These are phyloP conservation scores for Torymus aiolomorphi DNA, from an alignment of 2,888 invertebrate species.

Conservation along the genomic window DNA sequence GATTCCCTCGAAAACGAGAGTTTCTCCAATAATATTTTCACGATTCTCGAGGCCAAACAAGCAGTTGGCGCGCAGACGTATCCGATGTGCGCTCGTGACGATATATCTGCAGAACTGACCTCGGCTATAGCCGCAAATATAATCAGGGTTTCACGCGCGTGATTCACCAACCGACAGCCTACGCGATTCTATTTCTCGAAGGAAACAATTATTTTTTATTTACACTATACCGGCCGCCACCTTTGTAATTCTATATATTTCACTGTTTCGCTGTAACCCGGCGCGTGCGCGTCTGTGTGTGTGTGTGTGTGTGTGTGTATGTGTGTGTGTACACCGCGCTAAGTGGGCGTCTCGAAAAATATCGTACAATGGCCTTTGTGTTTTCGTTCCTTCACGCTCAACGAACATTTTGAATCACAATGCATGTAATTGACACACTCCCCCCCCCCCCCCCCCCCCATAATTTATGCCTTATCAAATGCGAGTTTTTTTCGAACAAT, in stretches of 20 bases:
- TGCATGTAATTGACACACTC: background rate
- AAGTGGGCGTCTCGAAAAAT: background rate
- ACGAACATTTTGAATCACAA: background rate
- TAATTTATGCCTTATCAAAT: background rate
- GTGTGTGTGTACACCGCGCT: too few relatives aligned
- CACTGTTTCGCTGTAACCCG: slow-evolving; percentile 1
- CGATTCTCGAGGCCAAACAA: slow-evolving; percentile 31
- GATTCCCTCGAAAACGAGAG: background rate
- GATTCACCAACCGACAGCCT: background rate
- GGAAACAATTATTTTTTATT: slow-evolving; percentile 27
- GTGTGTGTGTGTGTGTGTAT: too few relatives aligned
- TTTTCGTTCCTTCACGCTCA: background rate
- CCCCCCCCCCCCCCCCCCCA: too few relatives aligned
- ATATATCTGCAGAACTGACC: slow-evolving; percentile 33
- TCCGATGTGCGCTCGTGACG: slow-evolving; percentile 1
- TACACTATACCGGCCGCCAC: background rate
- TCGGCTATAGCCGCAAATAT: slow-evolving; percentile 7
- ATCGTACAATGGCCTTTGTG: background rate
- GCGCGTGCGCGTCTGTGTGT: too few relatives aligned
- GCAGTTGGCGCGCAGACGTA: background rate
- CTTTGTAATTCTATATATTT: too few relatives aligned
- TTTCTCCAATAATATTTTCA: slow-evolving; percentile 32
- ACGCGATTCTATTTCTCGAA: slow-evolving; percentile 20
- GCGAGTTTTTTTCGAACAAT: background rate
- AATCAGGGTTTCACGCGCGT: slow-evolving; percentile 6